These are phyloP conservation scores for Augochlorella aurata DNA, from an alignment of 2,888 invertebrate species.

Conservation along the genomic window DNA sequence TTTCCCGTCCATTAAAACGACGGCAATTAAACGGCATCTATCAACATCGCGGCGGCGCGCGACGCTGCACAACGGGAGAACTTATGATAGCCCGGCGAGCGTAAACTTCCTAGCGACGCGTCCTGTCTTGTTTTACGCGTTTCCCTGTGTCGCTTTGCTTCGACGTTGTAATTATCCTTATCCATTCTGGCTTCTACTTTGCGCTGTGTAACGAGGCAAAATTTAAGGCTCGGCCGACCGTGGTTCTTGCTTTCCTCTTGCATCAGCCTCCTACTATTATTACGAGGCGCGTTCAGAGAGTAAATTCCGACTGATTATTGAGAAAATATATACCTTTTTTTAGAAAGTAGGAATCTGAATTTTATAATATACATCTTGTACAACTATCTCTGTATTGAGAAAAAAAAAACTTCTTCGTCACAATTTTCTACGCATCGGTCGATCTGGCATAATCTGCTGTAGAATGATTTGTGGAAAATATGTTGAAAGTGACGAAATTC, in stretches of 20 bases:
- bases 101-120: conserved; percentile 19
- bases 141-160: background rate
- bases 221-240: conserved; percentile 20
- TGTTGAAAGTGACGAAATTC: too few species aligned
- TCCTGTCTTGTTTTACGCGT: conserved; percentile 12
- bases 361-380: too few species aligned
- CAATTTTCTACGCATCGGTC: too few species aligned
- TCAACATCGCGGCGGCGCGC: conserved; percentile 21
- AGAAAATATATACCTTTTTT: too few species aligned
- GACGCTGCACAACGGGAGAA: background rate
- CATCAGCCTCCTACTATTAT: background rate
- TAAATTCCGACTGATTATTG: too few species aligned
- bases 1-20: conserved; percentile 28
- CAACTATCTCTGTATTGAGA: too few species aligned
- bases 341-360: too few species aligned
- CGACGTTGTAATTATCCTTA: conserved; percentile 34
- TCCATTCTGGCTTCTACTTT: conserved; percentile 29
- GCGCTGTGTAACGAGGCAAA: conserved; percentile 18
- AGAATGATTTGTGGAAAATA: too few species aligned
- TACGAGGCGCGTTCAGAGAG: too few species aligned
- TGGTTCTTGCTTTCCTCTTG: background rate
- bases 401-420: too few species aligned
- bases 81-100: background rate
- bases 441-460: too few species aligned
- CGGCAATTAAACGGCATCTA: conserved; percentile 45